Percentiles rank a stretch among this genome's conserved stretches.
These are phyloP conservation scores for Setipinna tenuifilis DNA, from an alignment of 2,797 vertebrate genomes.

Conservation along the genomic window DNA sequence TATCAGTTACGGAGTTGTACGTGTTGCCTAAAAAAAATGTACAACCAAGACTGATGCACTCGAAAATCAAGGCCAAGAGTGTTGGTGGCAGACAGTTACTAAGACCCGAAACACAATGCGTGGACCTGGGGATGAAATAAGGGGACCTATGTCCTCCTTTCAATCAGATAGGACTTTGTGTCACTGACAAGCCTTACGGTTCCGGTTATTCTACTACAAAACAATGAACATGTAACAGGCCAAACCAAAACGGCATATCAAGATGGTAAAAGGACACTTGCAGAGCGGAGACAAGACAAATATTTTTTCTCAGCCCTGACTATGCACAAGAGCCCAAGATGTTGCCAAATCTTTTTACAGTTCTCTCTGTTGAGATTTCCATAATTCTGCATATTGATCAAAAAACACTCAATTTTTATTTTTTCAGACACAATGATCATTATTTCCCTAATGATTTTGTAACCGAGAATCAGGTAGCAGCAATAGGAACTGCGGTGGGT, in stretches of 20 bases:
- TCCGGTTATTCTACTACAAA: background rate
- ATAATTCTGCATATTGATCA: background rate
- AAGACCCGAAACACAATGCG: background rate
- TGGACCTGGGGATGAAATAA: background rate
- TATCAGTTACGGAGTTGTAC: background rate
- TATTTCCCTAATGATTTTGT: background rate
- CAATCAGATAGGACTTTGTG: background rate
- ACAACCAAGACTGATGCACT: background rate
- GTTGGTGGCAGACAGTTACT: background rate
- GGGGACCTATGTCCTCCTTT: too few species aligned
- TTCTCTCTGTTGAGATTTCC: background rate
- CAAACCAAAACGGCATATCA: background rate
- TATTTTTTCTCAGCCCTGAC: background rate
- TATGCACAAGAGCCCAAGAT: background rate
- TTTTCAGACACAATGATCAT: background rate
- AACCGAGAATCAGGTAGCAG: background rate
- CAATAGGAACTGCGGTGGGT: background rate
- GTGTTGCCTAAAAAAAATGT: too few species aligned
- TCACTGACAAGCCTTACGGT: background rate
- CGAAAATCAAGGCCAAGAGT: background rate
- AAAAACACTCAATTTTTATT: background rate
- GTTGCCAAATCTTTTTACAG: background rate
- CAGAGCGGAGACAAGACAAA: too few species aligned
- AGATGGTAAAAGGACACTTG: background rate
- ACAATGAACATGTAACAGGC: background rate